A percentile compares a stretch with the other conserved stretches of the same genome.
phyloP scores from a whole-genome alignment of 2,888 invertebrate genomes.

The Melieria picta region DNA sequence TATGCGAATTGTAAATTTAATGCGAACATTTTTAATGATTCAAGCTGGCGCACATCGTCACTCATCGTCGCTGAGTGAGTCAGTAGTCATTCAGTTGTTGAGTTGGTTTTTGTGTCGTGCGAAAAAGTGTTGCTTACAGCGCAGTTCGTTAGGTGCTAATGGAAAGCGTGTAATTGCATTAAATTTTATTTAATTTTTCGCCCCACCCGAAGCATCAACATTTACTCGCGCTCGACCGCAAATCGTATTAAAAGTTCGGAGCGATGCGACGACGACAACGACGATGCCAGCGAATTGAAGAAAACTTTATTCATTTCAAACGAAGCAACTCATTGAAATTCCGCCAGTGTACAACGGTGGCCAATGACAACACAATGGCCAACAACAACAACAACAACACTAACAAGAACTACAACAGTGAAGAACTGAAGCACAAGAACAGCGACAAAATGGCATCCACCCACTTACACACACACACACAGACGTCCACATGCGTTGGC shows the following conservation, averaged over 20 bases:
- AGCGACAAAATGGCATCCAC: neutral
- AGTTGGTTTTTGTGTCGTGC: too few species aligned
- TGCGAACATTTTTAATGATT: too few species aligned
- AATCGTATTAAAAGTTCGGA: neutral
- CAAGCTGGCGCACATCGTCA: too few species aligned
- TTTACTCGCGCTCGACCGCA: neutral
- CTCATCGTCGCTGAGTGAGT: neutral
- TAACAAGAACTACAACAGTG: neutral
- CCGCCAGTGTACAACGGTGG: neutral
- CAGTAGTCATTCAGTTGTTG: neutral
- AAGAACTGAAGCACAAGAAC: too few species aligned
- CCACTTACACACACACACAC: conserved; percentile 12
- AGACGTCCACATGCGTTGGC: neutral
- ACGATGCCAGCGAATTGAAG: neutral
- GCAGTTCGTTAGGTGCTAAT: neutral
- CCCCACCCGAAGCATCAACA: too few species aligned
- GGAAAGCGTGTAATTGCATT: neutral
- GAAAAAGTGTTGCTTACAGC: too few species aligned
- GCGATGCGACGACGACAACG: too few species aligned
- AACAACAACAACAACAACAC: neutral
- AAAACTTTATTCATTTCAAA: neutral
- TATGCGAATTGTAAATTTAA: too few species aligned
- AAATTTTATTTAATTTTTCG: conserved; percentile 1
- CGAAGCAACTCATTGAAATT: neutral
- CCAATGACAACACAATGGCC: too few species aligned